phyloP scores from a whole-genome alignment of 2,113 vertebrate species.

The Halcyon malimbica region DNA sequence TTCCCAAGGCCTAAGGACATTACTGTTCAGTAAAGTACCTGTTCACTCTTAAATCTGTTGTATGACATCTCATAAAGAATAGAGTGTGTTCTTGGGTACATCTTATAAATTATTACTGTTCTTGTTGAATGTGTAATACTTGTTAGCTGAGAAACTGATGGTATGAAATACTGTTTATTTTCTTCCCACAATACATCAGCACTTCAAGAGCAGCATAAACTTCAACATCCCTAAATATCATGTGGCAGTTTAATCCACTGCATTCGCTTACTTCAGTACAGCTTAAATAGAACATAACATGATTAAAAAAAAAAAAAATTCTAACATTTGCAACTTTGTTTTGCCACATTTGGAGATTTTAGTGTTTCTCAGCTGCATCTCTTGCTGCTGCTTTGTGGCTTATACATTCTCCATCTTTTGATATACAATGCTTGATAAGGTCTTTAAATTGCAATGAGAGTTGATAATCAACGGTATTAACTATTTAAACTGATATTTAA shows the following conservation, averaged over 20 bases:
- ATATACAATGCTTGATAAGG: neutral
- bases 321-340: neutral
- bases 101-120: slow-evolving; percentile 5
- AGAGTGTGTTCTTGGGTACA: neutral
- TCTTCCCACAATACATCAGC: neutral
- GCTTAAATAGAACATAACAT: neutral
- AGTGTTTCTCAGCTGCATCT: neutral
- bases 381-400: neutral
- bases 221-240: neutral
- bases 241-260: neutral
- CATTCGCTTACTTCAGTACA: neutral
- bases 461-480: neutral
- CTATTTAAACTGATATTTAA: neutral
- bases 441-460: neutral
- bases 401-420: neutral
- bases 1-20: neutral
- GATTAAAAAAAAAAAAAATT: neutral
- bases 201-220: neutral
- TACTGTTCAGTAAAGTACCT: neutral
- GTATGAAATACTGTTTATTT: slow-evolving; percentile 5
- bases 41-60: slow-evolving; percentile 33
- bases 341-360: neutral
- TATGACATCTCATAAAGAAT: neutral
- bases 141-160: neutral
- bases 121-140: neutral